These are phyloP conservation scores for Gallirallus australis DNA, from an alignment of 2,797 vertebrate species.

Conservation along the genomic window DNA sequence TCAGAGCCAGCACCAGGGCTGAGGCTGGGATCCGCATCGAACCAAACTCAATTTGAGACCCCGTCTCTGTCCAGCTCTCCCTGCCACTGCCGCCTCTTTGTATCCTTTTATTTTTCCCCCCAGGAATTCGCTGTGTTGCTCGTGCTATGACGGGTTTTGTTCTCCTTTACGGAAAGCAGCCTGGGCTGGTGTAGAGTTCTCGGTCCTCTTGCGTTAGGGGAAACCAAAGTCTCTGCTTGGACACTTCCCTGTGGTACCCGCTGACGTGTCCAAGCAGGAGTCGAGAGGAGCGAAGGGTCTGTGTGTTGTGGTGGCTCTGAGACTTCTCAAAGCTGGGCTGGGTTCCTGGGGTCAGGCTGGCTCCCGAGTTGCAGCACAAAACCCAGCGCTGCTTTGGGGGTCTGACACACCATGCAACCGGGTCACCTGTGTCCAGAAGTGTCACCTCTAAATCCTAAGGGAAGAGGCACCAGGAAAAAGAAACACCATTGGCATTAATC, in stretches of 20 bases:
- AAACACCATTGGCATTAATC: neutral
- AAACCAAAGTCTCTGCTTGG: neutral
- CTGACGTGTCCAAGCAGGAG: neutral
- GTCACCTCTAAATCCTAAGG: rapidly evolving
- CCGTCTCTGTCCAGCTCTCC: too few species aligned
- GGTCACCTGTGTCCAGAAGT: neutral
- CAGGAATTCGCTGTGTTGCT: neutral
- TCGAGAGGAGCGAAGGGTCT: rapidly evolving
- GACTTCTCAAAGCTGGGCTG: neutral
- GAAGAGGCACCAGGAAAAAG: neutral
- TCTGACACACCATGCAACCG: rapidly evolving
- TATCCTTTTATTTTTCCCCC: neutral
- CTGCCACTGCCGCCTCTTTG: too few species aligned
- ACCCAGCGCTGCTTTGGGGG: neutral
- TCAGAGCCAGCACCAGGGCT: neutral
- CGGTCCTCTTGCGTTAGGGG: neutral
- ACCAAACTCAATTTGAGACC: neutral
- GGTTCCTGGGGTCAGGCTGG: neutral
- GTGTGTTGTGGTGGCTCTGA: neutral
- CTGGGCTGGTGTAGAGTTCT: neutral
- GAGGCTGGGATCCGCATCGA: neutral
- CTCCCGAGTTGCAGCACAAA: neutral
- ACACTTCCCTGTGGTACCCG: too few species aligned
- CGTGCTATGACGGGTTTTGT: neutral
- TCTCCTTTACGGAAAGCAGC: neutral